phyloP scores from a whole-genome alignment of 2,113 vertebrate species.

The Chloropsis hardwickii region DNA sequence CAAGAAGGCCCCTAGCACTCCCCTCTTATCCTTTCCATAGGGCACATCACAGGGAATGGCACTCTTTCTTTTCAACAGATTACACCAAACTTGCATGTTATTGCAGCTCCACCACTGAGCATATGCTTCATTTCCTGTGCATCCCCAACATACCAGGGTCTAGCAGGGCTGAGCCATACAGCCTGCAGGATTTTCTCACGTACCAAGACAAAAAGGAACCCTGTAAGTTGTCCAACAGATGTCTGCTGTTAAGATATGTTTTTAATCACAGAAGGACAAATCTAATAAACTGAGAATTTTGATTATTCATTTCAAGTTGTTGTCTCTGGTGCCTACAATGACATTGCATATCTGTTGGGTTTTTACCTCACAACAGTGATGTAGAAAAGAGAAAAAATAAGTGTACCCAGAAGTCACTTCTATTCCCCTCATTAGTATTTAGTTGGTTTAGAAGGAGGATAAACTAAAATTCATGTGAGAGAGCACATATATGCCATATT shows the following conservation, averaged over 20 bases:
- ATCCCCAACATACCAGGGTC: not conserved
- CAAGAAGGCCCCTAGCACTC: not conserved
- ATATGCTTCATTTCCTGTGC: constrained; percentile 61
- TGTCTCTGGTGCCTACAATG: not conserved
- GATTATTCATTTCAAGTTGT: not conserved
- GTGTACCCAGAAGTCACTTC: not conserved
- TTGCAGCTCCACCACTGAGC: not conserved
- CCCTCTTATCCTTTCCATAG: not conserved
- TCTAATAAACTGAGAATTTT: constrained; percentile 5
- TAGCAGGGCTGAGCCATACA: not conserved
- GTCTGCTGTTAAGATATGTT: constrained; percentile 27
- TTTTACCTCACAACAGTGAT: not conserved
- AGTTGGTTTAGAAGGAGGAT: not conserved
- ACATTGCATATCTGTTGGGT: not conserved
- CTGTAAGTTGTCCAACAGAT: constrained; percentile 46
- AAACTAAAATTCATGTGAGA: not conserved
- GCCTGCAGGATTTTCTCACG: constrained; percentile 52
- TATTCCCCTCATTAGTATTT: not conserved
- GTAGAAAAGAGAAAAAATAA: not conserved
- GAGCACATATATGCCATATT: constrained; percentile 3
- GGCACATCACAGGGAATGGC: not conserved
- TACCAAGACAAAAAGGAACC: constrained; percentile 24
- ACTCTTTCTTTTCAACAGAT: constrained; percentile 1
- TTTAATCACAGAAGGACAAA: constrained; percentile 48
- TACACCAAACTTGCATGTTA: constrained; percentile 21